Percentiles rank a stretch among this genome's conserved stretches.
These are phyloP conservation scores for Hirtodrosophila cameraria DNA, from an alignment of 2,888 invertebrate species.

Conservation along the genomic window DNA sequence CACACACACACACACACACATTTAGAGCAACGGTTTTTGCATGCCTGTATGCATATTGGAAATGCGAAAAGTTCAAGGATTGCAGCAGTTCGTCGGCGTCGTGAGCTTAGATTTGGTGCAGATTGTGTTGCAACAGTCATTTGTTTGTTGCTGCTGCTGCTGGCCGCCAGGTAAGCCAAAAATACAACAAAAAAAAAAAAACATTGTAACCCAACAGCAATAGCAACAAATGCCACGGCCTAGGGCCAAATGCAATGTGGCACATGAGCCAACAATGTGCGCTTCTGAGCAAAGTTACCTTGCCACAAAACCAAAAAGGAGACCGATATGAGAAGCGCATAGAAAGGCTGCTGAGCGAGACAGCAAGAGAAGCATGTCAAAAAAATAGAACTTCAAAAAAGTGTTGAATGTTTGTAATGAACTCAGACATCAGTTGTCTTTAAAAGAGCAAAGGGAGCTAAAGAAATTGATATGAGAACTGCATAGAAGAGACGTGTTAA, in stretches of 20 bases:
- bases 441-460: conserved; percentile 4
- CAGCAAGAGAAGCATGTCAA: no score
- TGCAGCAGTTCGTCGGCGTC: conserved; percentile 42
- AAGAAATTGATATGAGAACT: conserved; percentile 18
- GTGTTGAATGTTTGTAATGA: no score
- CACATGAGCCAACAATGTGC: conserved; percentile 52
- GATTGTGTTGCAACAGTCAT: conserved; percentile 52
- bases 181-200: conserved; percentile 40
- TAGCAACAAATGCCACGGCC: conserved; percentile 52
- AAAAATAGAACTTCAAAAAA: no score
- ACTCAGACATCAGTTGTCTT: not conserved
- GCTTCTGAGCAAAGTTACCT: conserved; percentile 26
- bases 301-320: no score
- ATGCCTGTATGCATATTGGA: conserved; percentile 70
- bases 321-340: no score
- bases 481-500: no score
- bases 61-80: conserved; percentile 77
- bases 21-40: conserved; percentile 40
- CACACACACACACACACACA: no score
- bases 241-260: conserved; percentile 54
- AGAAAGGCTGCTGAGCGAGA: no score
- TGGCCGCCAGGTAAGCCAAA: conserved; percentile 60
- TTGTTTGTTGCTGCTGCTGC: conserved; percentile 35
- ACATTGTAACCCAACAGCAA: conserved; percentile 5
- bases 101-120: conserved; percentile 60